Evolutionary conservation across 2,797 vertebrate species (phyloP), one percentile per base, ranked within the genome.

Genomic region (Sebastes steindachneri): DNA sequence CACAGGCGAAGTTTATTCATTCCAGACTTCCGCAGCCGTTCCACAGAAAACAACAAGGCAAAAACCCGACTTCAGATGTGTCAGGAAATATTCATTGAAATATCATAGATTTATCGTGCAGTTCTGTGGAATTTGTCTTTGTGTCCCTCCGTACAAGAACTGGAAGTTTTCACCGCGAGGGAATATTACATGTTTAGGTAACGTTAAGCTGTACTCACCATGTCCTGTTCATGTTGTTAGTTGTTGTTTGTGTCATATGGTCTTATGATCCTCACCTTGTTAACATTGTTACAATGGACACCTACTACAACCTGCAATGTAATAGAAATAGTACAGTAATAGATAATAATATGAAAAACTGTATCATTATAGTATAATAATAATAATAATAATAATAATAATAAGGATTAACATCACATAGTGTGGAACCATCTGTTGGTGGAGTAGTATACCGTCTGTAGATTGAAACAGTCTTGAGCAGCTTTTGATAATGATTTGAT

Each of bases 201-300:
- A 60, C 21, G 33, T 73, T 35, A 69, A 60, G 68, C 23, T 35
- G 28, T 70, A 9, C 23, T 75, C 25, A 23, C 23, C 57, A 5
- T 45, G 12, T 53, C 59, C 19, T 77, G 25, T 68, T 7, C 29
- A 59, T 68, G 62, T 57, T 29, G 12, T 75, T 60, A 55, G 26
- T 80, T 68, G 62, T 57, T 29, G 12, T 75, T 57, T 60, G 26
- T 80, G 70, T 80, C 73, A 71, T 65, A n/a, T 68, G 25, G 70
- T 80, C 73, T 68, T 68, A n/a, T 71, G 25, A 23, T 67, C 17
- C 23, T 78, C 59, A 31, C 62, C 15, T 65, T 37, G 17, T 54
- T 67, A 31, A 45, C 41, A 21, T 17, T 55, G 45, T 80, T 15
- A 35, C 37, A 29, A 41, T 48, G 1, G 51, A 25, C 54, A 33